Base-by-base conservation (phyloP, 2,113 vertebrate species). In the Vimba vimba region DNA sequence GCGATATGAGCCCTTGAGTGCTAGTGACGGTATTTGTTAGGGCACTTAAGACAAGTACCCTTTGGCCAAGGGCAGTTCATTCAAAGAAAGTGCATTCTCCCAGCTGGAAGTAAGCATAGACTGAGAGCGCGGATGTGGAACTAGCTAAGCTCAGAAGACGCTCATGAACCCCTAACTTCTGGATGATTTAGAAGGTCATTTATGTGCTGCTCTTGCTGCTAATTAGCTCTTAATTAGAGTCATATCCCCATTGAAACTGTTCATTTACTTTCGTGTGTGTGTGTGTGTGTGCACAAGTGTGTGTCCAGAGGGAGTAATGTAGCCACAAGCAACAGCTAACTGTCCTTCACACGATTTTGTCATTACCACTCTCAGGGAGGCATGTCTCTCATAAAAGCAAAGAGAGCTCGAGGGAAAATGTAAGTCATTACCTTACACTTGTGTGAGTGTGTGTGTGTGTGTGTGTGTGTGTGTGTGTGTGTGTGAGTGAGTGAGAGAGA, bases 211-310 rank as follows among this genome's bases (percentile, higher is more conserved):
- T 89, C 88, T 84, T 85, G 79, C 27, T 90, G 90, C 87, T 94
- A 93, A 94, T 94, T 93, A 91, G 89, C 92, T 92, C 92, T 93
- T 93, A 94, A 95, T 94, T 94, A 92, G 89, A 19, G 47, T 90
- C 88, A 89, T 87, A 93, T 93, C 89, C 88, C 86, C 71, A 21
- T 77, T 64, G 64, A 84, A 86, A 77, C 50, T 81, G 30, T 82
- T 23, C 47, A 76, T 86, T 89, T 76, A 79, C 73, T 50, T 83
- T 13, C 59, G 79, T 78, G 74, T 79, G 66, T 69, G 73, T 83
- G 80, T 36, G 36, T 80, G 74, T 79, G 60, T 79, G 74, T 59
- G 85, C n/a, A 17, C 21, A 30, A 78, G 77, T 69, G 47, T 69
- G 43, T 25, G 50, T 82, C 33, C 68, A 59, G n/a, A 71, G 76